Evolutionary conservation across 2,113 vertebrate species (phyloP), one percentile per base, ranked within the genome.

Genomic region (Nothocercus nigrocapillus): DNA sequence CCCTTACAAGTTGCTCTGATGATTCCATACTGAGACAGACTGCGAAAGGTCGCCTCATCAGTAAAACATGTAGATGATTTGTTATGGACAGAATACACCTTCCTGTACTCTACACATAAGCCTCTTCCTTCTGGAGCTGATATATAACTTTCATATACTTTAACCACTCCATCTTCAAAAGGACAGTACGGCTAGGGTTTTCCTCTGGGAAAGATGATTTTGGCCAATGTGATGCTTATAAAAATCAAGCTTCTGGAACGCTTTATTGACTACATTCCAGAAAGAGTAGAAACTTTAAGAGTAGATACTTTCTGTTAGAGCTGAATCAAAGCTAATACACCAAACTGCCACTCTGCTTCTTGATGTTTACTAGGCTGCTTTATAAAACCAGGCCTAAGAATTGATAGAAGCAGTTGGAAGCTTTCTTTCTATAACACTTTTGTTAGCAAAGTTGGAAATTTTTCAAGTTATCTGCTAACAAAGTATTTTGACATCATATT

Each of bases 61-160:
- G 51, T 30, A 77, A 88, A 40, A 88, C 13, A 40, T 4, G 7
- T 30, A 84, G 81, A 27, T 38, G 76, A 6, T 24, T 85, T 1
- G 1, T 21, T 16, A 1, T 0, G 32, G 67, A 72, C 24, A 40
- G 17, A 42, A 14, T 9, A 21, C 34, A n/a, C 13, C 11, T 62
- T 54, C 54, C 27, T 36, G 8, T 24, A 25, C 27, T 16, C 19
- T 22, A 9, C 8, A 1, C 2, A 30, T 16, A 42, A 20, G 28
- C 27, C 36, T 84, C 36, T 32, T 14, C 7, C 69, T 73, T 69
- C 49, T 62, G 63, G 44, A 27, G 44, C 21, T 81, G 14, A 12
- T 51, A 25, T 11, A 13, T 34, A 85, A 16, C 28, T 83, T 86
- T 11, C n/a, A 67, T 13, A 2, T 24, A 47, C 1, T 18, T 30